Evolutionary conservation across 2,113 vertebrate species (phyloP).

Genomic region (Pangasianodon gigas): DNA sequence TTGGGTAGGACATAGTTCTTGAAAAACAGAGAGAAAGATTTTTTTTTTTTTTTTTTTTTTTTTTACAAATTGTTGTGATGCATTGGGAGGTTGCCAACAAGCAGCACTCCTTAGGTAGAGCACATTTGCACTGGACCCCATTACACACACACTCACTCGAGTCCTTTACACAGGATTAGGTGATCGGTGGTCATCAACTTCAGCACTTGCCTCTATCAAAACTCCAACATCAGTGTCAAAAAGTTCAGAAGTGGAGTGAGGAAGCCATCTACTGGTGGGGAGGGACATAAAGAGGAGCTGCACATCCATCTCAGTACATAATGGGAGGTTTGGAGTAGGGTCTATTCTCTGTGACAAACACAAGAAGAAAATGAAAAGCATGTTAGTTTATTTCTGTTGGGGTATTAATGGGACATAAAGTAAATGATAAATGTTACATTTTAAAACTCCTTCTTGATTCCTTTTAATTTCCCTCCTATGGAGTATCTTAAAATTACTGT

Average conservation of each 20-base stretch:
- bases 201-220: conserved; percentile 19
- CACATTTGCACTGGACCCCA: conserved; percentile 23
- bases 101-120: conserved; percentile 17
- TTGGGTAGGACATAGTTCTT: conserved; percentile 31
- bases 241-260: conserved; percentile 30
- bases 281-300: conserved; percentile 13
- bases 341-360: conserved; percentile 73
- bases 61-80: conserved; percentile 50
- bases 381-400: neutral
- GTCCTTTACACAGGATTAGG: conserved; percentile 46
- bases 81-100: conserved; percentile 26
- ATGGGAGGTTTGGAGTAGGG: conserved; percentile 78
- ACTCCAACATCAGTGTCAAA: conserved; percentile 29
- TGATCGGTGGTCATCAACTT: conserved; percentile 7
- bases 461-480: neutral
- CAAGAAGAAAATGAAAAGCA: neutral
- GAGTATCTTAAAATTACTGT: neutral
- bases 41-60: conserved; percentile 22
- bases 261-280: conserved; percentile 22
- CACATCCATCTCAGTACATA: conserved; percentile 74
- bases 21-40: conserved; percentile 47
- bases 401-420: neutral
- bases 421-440: neutral
- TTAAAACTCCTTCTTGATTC: neutral
- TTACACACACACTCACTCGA: conserved; percentile 32